phyloP scores from a whole-genome alignment of 2,797 vertebrate genomes.

The Microctenopoma lineatum region DNA sequence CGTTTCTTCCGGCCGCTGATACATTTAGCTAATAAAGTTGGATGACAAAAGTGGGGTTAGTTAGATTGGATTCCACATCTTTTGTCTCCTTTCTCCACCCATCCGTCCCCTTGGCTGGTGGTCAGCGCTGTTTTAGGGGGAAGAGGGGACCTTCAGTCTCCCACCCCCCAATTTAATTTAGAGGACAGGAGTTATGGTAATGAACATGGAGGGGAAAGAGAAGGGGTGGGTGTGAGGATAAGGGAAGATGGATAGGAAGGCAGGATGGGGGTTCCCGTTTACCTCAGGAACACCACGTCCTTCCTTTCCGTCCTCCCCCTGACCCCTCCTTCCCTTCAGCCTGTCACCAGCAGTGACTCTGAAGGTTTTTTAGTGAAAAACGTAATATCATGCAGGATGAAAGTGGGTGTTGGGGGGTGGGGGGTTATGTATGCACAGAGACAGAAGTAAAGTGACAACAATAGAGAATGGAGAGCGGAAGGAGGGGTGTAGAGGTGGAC shows the following conservation, averaged over 20 bases:
- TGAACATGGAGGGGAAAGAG: slow-evolving; percentile 56
- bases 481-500: slow-evolving; percentile 31
- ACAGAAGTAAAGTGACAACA: slow-evolving; percentile 81
- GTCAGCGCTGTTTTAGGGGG: slow-evolving; percentile 65
- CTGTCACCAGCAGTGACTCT: slow-evolving; percentile 59
- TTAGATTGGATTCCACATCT: slow-evolving; percentile 78
- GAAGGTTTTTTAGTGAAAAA: slow-evolving; percentile 69
- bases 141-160: slow-evolving; percentile 59
- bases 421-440: slow-evolving; percentile 66
- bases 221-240: slow-evolving; percentile 42
- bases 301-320: slow-evolving; percentile 54
- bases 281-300: slow-evolving; percentile 78
- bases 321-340: slow-evolving; percentile 34
- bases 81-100: slow-evolving; percentile 63
- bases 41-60: slow-evolving; percentile 73
- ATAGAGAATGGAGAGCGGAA: slow-evolving; percentile 66
- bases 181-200: slow-evolving; percentile 82
- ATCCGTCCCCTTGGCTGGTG: slow-evolving; percentile 54
- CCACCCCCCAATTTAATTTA: slow-evolving; percentile 82
- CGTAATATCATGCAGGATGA: slow-evolving; percentile 74
- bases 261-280: slow-evolving; percentile 62
- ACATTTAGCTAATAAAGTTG: slow-evolving; percentile 82
- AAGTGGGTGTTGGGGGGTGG: neutral
- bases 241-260: slow-evolving; percentile 41
- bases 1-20: slow-evolving; percentile 49